Conservation (phyloP, 2,888 invertebrate genomes). For the Andrena trimmerana region DNA sequence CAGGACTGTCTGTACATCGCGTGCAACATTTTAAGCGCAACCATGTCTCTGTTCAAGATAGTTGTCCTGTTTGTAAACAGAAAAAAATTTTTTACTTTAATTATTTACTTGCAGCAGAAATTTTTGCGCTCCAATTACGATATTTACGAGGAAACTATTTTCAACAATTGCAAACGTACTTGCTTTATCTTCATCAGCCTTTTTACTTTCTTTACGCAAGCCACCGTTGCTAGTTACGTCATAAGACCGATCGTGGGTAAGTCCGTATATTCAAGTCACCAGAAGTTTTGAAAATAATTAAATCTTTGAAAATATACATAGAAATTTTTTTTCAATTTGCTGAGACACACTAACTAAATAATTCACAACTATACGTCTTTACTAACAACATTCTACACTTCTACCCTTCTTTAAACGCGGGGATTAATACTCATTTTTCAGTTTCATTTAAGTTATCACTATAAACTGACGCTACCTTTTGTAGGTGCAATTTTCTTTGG, state of each 20-base stretch:
- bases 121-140: constrained; percentile 52
- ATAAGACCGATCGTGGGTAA: constrained; percentile 43
- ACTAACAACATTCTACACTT: no score
- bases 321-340: neutral
- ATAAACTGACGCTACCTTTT: neutral
- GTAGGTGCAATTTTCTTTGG: no score
- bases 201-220: constrained; percentile 19
- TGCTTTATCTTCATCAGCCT: constrained; percentile 38
- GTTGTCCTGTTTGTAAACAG: constrained; percentile 57
- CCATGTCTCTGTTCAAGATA: constrained; percentile 63
- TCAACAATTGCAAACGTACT: constrained; percentile 12
- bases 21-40: constrained; percentile 56
- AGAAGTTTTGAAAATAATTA: neutral
- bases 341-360: no score
- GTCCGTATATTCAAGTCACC: neutral
- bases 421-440: neutral
- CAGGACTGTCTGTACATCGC: constrained; percentile 58
- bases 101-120: constrained; percentile 32
- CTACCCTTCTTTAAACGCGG: no score
- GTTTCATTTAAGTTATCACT: neutral
- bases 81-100: constrained; percentile 43
- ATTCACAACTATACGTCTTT: no score
- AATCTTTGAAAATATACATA: neutral
- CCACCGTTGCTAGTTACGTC: constrained; percentile 30
- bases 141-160: constrained; percentile 29